Percentiles rank a stretch among this genome's conserved stretches.
phyloP scores from a whole-genome alignment of 2,888 invertebrate species.

The Nephrocerus scutellatus region DNA sequence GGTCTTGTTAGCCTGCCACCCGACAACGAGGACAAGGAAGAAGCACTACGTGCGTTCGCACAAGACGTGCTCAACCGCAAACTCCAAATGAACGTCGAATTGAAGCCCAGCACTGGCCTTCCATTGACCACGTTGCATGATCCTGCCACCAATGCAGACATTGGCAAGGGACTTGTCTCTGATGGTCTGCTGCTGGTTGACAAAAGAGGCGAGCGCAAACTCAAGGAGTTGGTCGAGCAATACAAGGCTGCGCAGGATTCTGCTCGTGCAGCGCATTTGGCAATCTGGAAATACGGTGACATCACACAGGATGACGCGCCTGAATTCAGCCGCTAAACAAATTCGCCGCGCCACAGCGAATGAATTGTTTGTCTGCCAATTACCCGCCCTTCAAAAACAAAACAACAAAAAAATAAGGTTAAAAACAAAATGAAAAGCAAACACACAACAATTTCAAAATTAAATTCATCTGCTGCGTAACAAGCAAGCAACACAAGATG shows the following conservation, averaged over 20 bases:
- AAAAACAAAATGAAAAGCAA: constrained; percentile 17
- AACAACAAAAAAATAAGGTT: constrained; percentile 24
- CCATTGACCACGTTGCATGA: constrained; percentile 45
- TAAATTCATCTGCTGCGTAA: too few relatives aligned
- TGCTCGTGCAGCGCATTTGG: constrained; percentile 78
- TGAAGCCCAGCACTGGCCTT: constrained; percentile 48
- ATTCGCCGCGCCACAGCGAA: constrained; percentile 27
- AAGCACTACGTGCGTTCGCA: constrained; percentile 63
- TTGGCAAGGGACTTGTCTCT: constrained; percentile 70
- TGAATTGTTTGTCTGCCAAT: constrained; percentile 46
- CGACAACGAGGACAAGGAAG: constrained; percentile 77
- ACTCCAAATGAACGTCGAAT: constrained; percentile 77
- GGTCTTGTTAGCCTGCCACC: constrained; percentile 77
- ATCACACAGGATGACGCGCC: constrained; percentile 54
- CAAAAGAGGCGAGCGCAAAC: constrained; percentile 69
- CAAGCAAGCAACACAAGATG: too few relatives aligned
- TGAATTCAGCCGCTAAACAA: constrained; percentile 44
- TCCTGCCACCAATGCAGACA: constrained; percentile 42
- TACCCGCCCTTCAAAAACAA: constrained; percentile 46
- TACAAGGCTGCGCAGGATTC: constrained; percentile 80
- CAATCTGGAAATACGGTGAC: constrained; percentile 99
- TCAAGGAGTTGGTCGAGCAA: constrained; percentile 69
- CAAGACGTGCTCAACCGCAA: constrained; percentile 64
- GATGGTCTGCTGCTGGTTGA: constrained; percentile 84
- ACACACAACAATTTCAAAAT: too few relatives aligned